Evolutionary conservation across 2,888 invertebrate genomes (phyloP).

Genomic region (Eledona agricola): DNA sequence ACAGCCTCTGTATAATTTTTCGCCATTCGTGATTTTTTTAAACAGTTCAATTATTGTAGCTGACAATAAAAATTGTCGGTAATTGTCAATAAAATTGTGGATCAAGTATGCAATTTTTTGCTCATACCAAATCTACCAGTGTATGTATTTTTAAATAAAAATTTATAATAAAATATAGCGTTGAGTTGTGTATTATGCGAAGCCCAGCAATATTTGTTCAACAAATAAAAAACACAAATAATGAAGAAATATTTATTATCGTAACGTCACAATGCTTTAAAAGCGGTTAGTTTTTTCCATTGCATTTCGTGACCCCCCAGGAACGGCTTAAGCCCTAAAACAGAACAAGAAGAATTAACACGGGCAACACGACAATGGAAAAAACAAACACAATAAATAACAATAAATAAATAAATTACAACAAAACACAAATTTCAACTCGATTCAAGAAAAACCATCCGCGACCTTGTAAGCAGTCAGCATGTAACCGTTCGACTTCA

Average conservation of each 20-base stretch:
- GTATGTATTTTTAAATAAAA: too few relatives aligned
- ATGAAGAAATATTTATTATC: not conserved
- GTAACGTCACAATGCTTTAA: not conserved
- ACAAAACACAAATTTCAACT: constrained; percentile 20
- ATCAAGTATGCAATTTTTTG: too few relatives aligned
- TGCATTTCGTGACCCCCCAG: constrained; percentile 21
- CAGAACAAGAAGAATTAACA: constrained; percentile 31
- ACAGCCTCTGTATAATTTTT: too few relatives aligned
- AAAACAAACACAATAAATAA: constrained; percentile 17
- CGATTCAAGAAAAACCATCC: constrained; percentile 30
- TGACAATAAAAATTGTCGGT: too few relatives aligned
- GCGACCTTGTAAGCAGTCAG: constrained; percentile 28
- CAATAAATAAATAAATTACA: constrained; percentile 7
- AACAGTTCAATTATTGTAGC: too few relatives aligned
- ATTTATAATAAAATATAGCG: too few relatives aligned
- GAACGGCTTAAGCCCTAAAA: constrained; percentile 26
- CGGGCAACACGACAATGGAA: constrained; percentile 22
- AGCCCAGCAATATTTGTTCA: too few relatives aligned
- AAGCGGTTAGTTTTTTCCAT: constrained; percentile 18
- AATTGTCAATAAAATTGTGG: too few relatives aligned
- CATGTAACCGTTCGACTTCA: constrained; percentile 33
- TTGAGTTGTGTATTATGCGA: too few relatives aligned
- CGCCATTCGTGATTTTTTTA: too few relatives aligned
- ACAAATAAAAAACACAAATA: too few relatives aligned
- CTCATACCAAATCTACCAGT: too few relatives aligned